A percentile compares a stretch with the other conserved stretches of the same genome.
phyloP scores from a whole-genome alignment of 1,140 invertebrate genomes.

The Xylocopa sonorina region DNA sequence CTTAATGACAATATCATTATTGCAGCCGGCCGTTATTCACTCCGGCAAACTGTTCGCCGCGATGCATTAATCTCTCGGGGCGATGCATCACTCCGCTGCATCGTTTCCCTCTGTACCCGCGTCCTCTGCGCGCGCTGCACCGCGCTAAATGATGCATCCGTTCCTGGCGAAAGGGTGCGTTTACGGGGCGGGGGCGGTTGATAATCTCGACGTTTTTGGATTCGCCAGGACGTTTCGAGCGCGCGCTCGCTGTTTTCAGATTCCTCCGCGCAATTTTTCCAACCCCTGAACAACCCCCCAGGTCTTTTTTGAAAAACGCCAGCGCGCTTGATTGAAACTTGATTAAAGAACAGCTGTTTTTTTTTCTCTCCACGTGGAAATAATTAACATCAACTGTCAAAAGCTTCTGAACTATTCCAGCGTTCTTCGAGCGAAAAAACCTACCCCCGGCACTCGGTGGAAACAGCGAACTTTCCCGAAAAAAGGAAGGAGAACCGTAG shows the following conservation, averaged over 20 bases:
- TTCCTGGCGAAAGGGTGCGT: background rate
- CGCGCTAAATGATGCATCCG: constrained; percentile 25
- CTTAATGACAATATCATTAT: constrained; percentile 80
- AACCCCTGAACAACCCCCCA: too few species aligned
- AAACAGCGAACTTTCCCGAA: background rate
- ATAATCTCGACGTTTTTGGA: background rate
- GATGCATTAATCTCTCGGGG: constrained; percentile 77
- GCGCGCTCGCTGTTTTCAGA: background rate
- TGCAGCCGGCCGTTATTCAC: constrained; percentile 74
- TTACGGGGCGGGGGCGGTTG: background rate
- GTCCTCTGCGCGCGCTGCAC: constrained; percentile 5
- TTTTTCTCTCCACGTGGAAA: too few species aligned
- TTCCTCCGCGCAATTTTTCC: too few species aligned
- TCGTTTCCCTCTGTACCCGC: constrained; percentile 54
- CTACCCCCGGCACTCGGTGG: too few species aligned
- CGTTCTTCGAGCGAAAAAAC: too few species aligned
- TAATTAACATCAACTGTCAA: too few species aligned
- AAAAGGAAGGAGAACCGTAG: too few species aligned
- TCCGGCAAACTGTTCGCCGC: constrained; percentile 73
- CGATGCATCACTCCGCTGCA: constrained; percentile 74
- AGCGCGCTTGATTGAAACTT: too few species aligned
- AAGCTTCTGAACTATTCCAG: too few species aligned
- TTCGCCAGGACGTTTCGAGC: background rate
- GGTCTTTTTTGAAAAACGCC: too few species aligned
- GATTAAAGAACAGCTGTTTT: too few species aligned